A percentile compares a stretch with the other conserved stretches of the same genome.
Evolutionary conservation across 2,113 vertebrate genomes (phyloP).

Genomic region (Tupaia tana): DNA sequence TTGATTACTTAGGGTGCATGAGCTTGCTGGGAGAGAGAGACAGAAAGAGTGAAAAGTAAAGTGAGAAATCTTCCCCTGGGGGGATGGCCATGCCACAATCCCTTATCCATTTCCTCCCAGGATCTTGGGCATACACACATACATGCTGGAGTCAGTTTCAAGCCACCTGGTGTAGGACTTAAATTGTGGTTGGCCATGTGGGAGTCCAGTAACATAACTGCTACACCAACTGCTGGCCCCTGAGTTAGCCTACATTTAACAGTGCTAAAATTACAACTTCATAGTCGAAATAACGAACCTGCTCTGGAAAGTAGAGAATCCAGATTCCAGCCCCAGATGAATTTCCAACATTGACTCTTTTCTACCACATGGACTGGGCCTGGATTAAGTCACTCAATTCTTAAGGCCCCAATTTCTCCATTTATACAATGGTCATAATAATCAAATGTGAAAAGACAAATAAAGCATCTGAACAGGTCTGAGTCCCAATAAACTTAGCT

Average conservation of each 20-base stretch:
- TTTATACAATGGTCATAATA: background rate
- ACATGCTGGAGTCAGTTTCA: too few relatives aligned
- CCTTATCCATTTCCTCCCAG: too few relatives aligned
- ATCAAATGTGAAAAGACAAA: background rate
- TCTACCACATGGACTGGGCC: accelerated
- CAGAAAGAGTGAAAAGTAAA: too few relatives aligned
- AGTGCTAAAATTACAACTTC: background rate
- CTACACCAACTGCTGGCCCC: too few relatives aligned
- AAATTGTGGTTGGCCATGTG: too few relatives aligned
- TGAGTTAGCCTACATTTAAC: background rate
- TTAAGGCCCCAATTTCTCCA: background rate
- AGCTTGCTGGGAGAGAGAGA: too few relatives aligned
- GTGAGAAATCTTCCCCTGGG: too few relatives aligned
- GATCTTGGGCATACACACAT: too few relatives aligned
- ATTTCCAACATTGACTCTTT: background rate
- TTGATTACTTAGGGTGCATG: too few relatives aligned
- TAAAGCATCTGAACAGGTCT: background rate
- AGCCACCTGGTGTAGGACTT: too few relatives aligned
- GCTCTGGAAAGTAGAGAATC: background rate
- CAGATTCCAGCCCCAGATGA: background rate
- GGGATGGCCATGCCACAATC: too few relatives aligned
- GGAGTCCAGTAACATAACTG: too few relatives aligned
- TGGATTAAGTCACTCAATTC: background rate
- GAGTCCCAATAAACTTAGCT: background rate
- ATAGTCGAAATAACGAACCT: background rate